Evolutionary conservation across 2,888 invertebrate genomes (phyloP), one percentile per base, ranked within the genome.

Genomic region (Coleophora deauratella): DNA sequence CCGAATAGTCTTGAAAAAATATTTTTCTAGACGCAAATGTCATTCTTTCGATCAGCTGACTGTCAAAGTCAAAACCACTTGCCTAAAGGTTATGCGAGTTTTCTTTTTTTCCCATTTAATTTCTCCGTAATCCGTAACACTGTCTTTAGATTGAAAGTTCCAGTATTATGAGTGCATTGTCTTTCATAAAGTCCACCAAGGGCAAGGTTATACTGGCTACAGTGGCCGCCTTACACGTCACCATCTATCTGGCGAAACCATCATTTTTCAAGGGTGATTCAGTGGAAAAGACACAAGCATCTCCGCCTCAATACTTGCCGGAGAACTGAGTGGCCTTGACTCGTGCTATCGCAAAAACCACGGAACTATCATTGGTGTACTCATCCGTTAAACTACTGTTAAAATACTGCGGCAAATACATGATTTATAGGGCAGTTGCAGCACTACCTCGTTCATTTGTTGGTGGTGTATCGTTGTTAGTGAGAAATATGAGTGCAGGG

Each of bases 191-290:
- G 49, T 81, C 85, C 3, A 74, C 77, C 12, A 84, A 70, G 59
- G 78, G 78, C 51, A 81, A 72, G 62, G 72, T 72, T 45, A 69
- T 85, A 40, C 52, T 85, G 4, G 80, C 66, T 1, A 85, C 85
- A 4, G 75, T 82, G 2, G 74, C 64, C 14, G 67, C 68, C 10
- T 59, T 85, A 34, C 85, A 85, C 50, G 43, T 77, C 9, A 72
- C 76, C 9, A 73, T 84, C 49, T 82, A 75, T 51, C 59, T 79
- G 15, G 75, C 75, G 0, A 82, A 78, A 61, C 84, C 85, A 49
- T 78, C 81, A 43, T 68, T 75, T 67, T 84, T 85, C 56, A 81
- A 76, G 62, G 57, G 59, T 52, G 66, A 72, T 28, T 60, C 44
- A 41, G 56, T 54, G 31, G 55, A 51, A 44, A 69, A 63, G 53